Base-by-base conservation (phyloP, 2,888 invertebrate species). In the Chrysomela aeneicollis region DNA sequence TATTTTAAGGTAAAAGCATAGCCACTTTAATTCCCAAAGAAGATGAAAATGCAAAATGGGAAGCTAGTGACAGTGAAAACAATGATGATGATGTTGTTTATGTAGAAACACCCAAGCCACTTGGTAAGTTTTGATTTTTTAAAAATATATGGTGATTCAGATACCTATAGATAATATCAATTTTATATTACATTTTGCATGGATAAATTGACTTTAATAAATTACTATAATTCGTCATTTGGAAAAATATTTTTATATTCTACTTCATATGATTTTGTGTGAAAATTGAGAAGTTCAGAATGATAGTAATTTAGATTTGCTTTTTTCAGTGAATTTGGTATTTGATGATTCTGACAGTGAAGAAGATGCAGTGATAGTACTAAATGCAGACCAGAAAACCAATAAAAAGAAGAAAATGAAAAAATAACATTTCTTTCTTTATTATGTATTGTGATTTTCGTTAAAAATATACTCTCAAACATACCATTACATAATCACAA, bases 1-100 rank as follows among this genome's bases (percentile, higher is more conserved):
- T 26, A 5, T 37, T 61, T 64, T n/a, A 62, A 68, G 74, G 71
- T 49, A 73, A 79, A 67, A 81, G 82, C 59, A 82, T 83, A 32
- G 85, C 84, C 1, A 82, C 82, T 68, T 79, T 85, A 54, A 68
- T 84, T 60, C 78, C 77, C 15, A 71, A 70, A 59, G 78, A 63
- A 37, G 66, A 73, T 49, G 63, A 64, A 19, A 70, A 67, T 66
- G 70, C 70, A 59, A 65, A 52, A 10, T 78, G 78, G 75, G 70
- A 67, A 51, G 70, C 71, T 53, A 74, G 74, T 51, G 76, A 76
- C 63, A 79, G 77, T 49, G 81, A 81, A 35, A 78, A 78, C 61
- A 74, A 77, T 46, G 75, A 76, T 61, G 77, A 79, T 63, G 72
- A 68, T 37, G 59, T 73, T 21, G 51, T 70, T 46, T 54, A 66